A percentile compares a stretch with the other conserved stretches of the same genome.
Evolutionary conservation across 2,797 vertebrate genomes (phyloP).

Genomic region (Mormyrops attenuatus): DNA sequence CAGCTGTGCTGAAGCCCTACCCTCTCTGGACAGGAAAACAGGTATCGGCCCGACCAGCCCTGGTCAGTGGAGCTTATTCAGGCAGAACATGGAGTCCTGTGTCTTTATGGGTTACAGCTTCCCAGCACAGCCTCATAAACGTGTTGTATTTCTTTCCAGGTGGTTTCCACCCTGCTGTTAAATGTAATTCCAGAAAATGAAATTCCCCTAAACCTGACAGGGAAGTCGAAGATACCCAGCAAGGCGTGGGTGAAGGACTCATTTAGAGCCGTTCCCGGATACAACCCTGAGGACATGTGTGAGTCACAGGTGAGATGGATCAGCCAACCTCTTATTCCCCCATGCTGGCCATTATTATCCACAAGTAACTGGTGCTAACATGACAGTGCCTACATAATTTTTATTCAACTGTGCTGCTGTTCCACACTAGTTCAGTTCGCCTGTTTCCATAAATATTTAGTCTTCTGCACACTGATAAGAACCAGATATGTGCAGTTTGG

Average conservation of each 20-base stretch:
- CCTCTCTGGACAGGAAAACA: constrained; percentile 91
- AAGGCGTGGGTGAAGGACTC: constrained; percentile 80
- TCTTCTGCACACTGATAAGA: neutral
- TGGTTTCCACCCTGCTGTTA: constrained; percentile 86
- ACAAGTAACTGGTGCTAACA: neutral
- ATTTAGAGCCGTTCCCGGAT: constrained; percentile 53
- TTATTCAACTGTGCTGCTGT: neutral
- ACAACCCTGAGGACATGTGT: constrained; percentile 76
- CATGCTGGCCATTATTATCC: neutral
- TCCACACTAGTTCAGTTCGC: neutral
- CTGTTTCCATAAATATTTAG: neutral
- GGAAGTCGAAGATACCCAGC: constrained; percentile 81
- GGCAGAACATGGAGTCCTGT: neutral
- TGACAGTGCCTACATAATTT: neutral
- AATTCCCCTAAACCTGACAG: constrained; percentile 73
- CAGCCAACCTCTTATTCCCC: neutral
- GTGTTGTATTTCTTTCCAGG: constrained; percentile 51
- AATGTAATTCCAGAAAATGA: constrained; percentile 82
- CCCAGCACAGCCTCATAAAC: neutral
- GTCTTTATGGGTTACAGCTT: neutral
- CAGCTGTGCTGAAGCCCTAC: constrained; percentile 78
- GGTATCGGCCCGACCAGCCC: constrained; percentile 49
- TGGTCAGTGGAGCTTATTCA: too few relatives aligned
- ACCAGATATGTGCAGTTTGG: neutral
- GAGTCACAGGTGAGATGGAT: constrained; percentile 79